Conservation (phyloP, 2,797 vertebrate species). For the Clarias laeviceps region DNA sequence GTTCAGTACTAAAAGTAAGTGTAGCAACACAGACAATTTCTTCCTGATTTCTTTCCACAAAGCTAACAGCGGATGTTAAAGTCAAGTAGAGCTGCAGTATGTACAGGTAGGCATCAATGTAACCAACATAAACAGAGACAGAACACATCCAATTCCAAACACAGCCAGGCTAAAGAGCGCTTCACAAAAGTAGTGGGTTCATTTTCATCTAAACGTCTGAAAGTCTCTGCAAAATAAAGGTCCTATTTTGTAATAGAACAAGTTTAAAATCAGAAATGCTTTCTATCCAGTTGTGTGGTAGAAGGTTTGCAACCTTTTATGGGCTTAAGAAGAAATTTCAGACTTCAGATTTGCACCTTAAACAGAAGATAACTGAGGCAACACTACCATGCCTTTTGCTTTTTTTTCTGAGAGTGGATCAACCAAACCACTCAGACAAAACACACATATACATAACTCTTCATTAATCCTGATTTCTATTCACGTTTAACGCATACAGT, state of each 20-base stretch:
- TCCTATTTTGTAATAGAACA: constrained; percentile 39
- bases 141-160: constrained; percentile 48
- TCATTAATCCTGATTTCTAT: constrained; percentile 56
- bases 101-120: constrained; percentile 59
- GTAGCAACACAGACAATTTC: constrained; percentile 12
- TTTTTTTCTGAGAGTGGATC: constrained; percentile 56
- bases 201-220: constrained; percentile 42
- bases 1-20: constrained; percentile 30
- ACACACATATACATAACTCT: constrained; percentile 48
- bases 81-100: constrained; percentile 60
- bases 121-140: constrained; percentile 56
- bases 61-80: constrained; percentile 56
- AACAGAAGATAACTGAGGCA: constrained; percentile 31
- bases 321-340: constrained; percentile 39
- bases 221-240: constrained; percentile 44
- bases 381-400: constrained; percentile 34
- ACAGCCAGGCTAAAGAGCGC: constrained; percentile 43
- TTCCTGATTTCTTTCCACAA: constrained; percentile 37
- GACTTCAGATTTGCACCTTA: constrained; percentile 48
- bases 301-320: constrained; percentile 51
- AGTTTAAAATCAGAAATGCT: constrained; percentile 32
- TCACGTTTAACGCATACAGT: constrained; percentile 58
- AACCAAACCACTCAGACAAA: constrained; percentile 54
- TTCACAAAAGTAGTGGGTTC: constrained; percentile 39
- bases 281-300: constrained; percentile 26